These are phyloP conservation scores for Gallinago nigripennis DNA, from an alignment of 2,797 vertebrate genomes.

Conservation along the genomic window DNA sequence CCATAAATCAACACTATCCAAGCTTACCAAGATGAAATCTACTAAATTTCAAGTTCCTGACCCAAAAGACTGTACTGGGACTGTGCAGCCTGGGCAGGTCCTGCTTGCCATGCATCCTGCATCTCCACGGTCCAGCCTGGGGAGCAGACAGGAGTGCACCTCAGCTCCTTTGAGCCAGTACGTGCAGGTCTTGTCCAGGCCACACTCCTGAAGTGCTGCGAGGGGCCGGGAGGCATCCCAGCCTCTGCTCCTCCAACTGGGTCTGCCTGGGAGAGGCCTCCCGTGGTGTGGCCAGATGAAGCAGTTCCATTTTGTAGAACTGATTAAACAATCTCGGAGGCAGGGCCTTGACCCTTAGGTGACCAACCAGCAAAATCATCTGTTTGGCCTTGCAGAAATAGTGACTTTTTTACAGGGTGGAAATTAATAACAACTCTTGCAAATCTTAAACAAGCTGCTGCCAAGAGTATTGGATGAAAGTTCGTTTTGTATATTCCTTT, in stretches of 20 bases:
- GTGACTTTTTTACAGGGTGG: background rate
- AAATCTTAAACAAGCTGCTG: background rate
- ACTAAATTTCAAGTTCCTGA: background rate
- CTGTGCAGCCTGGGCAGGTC: background rate
- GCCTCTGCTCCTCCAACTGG: background rate
- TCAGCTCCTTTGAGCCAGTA: background rate
- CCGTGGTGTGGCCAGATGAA: background rate
- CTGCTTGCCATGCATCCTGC: background rate
- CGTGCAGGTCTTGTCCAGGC: accelerated
- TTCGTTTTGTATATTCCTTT: background rate
- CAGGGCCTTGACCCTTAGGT: background rate
- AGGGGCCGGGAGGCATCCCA: background rate
- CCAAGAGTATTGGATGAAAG: background rate
- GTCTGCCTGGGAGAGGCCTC: background rate
- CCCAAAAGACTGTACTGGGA: background rate
- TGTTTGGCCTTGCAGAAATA: background rate
- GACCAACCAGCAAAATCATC: background rate
- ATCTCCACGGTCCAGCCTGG: background rate
- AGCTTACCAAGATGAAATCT: background rate
- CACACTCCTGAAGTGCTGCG: background rate
- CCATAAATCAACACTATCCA: background rate
- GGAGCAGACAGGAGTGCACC: background rate
- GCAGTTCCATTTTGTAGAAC: background rate
- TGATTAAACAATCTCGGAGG: background rate
- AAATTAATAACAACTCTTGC: background rate